Evolutionary conservation across 1,140 invertebrate species (phyloP).

Genomic region (Aphis gossypii): DNA sequence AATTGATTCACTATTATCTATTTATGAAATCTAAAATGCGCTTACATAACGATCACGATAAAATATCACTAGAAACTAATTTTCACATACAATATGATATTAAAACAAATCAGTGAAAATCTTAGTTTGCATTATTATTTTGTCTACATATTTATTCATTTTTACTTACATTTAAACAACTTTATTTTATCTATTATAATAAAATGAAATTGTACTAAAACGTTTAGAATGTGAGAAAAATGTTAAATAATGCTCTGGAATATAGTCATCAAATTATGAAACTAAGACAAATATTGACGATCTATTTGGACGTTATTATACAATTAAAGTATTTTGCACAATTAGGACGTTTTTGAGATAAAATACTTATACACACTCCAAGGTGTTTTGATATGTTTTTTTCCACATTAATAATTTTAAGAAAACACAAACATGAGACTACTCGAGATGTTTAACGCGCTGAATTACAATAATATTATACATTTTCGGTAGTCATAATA

Average conservation of each 20-base stretch:
- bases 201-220: background rate
- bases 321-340: background rate
- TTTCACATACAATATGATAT: background rate
- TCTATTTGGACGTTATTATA: background rate
- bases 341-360: too few relatives aligned
- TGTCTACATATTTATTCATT: background rate
- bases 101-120: background rate
- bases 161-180: background rate
- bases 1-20: constrained; percentile 1
- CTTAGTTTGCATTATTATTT: background rate
- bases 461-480: background rate
- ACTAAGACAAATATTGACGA: background rate
- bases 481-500: background rate
- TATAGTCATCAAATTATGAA: background rate
- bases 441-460: too few relatives aligned
- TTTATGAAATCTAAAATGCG: background rate
- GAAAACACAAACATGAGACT: background rate
- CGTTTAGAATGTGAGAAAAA: background rate
- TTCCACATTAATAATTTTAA: too few relatives aligned
- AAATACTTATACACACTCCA: too few relatives aligned
- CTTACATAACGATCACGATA: background rate
- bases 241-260: background rate
- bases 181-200: background rate
- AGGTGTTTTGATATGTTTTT: too few relatives aligned
- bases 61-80: background rate